Evolutionary conservation across 2,888 invertebrate species (phyloP), one percentile per base, ranked within the genome.

Genomic region (Ophion slaviceki): DNA sequence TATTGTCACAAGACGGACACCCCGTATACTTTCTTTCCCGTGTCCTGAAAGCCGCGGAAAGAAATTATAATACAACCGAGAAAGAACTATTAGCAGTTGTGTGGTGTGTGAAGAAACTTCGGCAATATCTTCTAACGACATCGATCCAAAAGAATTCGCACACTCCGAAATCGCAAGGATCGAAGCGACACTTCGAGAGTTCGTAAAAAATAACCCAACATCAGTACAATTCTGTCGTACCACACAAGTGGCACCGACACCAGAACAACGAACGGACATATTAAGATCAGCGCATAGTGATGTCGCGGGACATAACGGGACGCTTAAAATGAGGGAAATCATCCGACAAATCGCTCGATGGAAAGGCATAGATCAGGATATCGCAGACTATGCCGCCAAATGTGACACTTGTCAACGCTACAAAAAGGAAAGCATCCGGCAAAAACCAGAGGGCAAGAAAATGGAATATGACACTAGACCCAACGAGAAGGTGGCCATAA

Each of bases 21-120:
- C 92, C 92, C 14, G 88, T 93, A n/a, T 90, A 91, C 17, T 93
- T 89, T 80, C 90, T 91, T 5, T 90, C 89, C 17, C 74, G 91
- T 36, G 90, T 90, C 80, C 72, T 87, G 85, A 79, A 81, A 32
- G 72, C 71, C 57, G 72, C 80, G 2, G 84, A 84, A 71, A 17
- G 36, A 24, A 76, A 80, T 57, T 84, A 84, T 47, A 74, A 70
- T 36, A 66, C 76, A 14, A 84, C 66, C 14, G 57, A 57, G n/a
- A 57, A 57, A 4, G 57, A 57, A 57, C 10, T 17, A 80, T 4
- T 82, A 53, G 87, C 80, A 1, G 82, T 87, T 0, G 82, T 85
- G 7, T 86, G 80, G 71, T 79, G 70, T 8, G 82, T 82, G 1
- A 85, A 85, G 53, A 82, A 87, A 28, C 86, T 88, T 8, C 75